Evolutionary conservation across 2,888 invertebrate genomes (phyloP).

Genomic region (Parthenolecanium corni): DNA sequence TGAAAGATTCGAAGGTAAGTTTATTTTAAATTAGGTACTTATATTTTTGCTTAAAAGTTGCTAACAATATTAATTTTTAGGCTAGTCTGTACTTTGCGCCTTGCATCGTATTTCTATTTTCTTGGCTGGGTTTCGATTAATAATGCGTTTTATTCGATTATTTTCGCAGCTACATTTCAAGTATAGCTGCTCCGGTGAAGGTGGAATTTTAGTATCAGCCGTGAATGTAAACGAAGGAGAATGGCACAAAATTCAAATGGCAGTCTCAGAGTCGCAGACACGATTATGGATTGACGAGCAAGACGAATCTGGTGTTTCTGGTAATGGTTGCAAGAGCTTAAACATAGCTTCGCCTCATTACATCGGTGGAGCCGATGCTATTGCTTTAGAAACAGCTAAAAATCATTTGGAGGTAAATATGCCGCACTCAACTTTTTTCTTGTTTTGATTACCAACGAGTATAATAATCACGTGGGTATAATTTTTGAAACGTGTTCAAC

Average conservation of each 20-base stretch:
- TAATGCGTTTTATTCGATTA: too few species aligned
- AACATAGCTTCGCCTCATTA: slow-evolving; percentile 59
- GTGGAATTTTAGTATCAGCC: slow-evolving; percentile 47
- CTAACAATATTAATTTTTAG: too few species aligned
- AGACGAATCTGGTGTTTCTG: not conserved
- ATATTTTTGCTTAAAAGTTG: too few species aligned
- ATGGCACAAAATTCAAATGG: slow-evolving; percentile 68
- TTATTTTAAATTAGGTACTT: too few species aligned
- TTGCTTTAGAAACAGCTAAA: slow-evolving; percentile 40
- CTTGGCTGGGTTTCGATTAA: too few species aligned
- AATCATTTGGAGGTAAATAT: slow-evolving; percentile 36
- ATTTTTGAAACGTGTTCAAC: not conserved
- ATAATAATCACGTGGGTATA: not conserved
- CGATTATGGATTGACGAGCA: slow-evolving; percentile 55
- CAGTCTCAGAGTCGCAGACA: slow-evolving; percentile 51
- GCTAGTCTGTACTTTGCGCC: too few species aligned
- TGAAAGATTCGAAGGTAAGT: slow-evolving; percentile 59
- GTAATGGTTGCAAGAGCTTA: slow-evolving; percentile 41
- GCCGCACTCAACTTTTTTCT: too few species aligned
- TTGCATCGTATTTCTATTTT: too few species aligned
- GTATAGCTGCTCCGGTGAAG: slow-evolving; percentile 59
- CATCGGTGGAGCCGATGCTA: slow-evolving; percentile 62
- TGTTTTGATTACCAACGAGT: slow-evolving; percentile 6
- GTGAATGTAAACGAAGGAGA: slow-evolving; percentile 55
- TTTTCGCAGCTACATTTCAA: slow-evolving; percentile 50